Evolutionary conservation across 1,140 invertebrate species (phyloP).

Genomic region (Eufriesea mexicana): DNA sequence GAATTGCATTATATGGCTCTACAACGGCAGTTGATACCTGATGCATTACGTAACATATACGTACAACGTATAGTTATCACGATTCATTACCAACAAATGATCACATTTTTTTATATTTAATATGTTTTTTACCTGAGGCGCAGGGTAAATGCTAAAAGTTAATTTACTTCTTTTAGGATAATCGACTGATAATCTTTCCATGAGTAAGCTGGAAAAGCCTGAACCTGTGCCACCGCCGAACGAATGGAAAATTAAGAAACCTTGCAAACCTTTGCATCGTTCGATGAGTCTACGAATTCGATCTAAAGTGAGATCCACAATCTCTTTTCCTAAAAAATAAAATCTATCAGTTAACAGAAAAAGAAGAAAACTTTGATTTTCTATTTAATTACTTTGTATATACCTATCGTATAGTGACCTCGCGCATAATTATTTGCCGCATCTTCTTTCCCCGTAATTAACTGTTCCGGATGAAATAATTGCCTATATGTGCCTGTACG

Average conservation of each 20-base stretch:
- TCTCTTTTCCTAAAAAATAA: constrained; percentile 83
- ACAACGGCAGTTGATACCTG: constrained; percentile 86
- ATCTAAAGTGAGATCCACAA: constrained; percentile 78
- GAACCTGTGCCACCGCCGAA: constrained; percentile 95
- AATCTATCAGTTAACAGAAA: constrained; percentile 1
- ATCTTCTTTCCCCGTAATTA: constrained; percentile 88
- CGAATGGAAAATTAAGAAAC: constrained; percentile 92
- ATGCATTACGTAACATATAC: neutral
- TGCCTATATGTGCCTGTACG: constrained; percentile 86
- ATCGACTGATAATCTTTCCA: constrained; percentile 85
- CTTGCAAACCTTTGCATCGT: constrained; percentile 87
- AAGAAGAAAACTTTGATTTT: neutral
- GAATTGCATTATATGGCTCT: constrained; percentile 88
- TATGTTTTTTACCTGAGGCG: constrained; percentile 82
- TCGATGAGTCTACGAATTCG: constrained; percentile 75
- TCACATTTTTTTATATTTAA: neutral
- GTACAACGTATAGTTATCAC: neutral
- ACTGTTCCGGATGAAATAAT: constrained; percentile 86
- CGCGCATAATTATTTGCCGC: constrained; percentile 80
- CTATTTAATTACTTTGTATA: constrained; percentile 10
- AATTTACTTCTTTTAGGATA: constrained; percentile 86
- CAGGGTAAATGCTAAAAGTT: constrained; percentile 86
- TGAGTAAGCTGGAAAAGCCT: constrained; percentile 80
- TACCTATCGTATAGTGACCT: constrained; percentile 85
- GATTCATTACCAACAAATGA: constrained; percentile 10